phyloP scores from a whole-genome alignment of 2,888 invertebrate species.

The Eudasyphora cyanicolor region DNA sequence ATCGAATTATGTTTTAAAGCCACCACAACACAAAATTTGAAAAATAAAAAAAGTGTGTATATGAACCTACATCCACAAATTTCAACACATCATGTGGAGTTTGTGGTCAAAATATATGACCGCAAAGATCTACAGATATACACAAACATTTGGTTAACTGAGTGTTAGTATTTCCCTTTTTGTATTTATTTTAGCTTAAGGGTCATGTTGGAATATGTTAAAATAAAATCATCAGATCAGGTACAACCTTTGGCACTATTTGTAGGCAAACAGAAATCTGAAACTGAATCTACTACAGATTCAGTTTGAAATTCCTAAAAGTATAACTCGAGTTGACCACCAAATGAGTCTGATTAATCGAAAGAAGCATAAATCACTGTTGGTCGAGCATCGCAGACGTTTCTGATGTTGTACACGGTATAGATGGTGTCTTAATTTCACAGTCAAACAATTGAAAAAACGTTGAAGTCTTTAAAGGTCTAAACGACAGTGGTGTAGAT shows the following conservation, averaged over 20 bases:
- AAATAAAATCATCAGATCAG: slow-evolving; percentile 56
- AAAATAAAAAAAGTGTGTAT: slow-evolving; percentile 8
- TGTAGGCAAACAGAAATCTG: slow-evolving; percentile 10
- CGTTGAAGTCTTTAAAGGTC: no score
- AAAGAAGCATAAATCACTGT: slow-evolving; percentile 17
- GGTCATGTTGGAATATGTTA: background rate
- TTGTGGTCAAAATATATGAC: slow-evolving; percentile 41
- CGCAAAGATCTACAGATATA: slow-evolving; percentile 32
- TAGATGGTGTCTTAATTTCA: background rate
- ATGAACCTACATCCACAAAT: background rate
- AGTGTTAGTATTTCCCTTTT: background rate
- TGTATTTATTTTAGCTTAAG: background rate
- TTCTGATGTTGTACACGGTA: no score
- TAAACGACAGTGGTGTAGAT: no score
- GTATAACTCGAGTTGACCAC: slow-evolving; percentile 73
- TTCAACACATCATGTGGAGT: slow-evolving; percentile 24
- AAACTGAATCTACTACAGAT: slow-evolving; percentile 58
- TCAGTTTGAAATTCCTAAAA: background rate
- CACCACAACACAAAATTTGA: slow-evolving; percentile 69
- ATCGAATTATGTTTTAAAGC: slow-evolving; percentile 72
- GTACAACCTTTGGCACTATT: slow-evolving; percentile 30
- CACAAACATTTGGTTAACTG: no score
- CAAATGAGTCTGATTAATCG: slow-evolving; percentile 78
- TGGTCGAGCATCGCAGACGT: background rate
- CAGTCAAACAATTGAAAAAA: background rate